A percentile compares a stretch with the other conserved stretches of the same genome.
phyloP scores from a whole-genome alignment of 2,888 invertebrate species.

The Carterocephalus palaemon region DNA sequence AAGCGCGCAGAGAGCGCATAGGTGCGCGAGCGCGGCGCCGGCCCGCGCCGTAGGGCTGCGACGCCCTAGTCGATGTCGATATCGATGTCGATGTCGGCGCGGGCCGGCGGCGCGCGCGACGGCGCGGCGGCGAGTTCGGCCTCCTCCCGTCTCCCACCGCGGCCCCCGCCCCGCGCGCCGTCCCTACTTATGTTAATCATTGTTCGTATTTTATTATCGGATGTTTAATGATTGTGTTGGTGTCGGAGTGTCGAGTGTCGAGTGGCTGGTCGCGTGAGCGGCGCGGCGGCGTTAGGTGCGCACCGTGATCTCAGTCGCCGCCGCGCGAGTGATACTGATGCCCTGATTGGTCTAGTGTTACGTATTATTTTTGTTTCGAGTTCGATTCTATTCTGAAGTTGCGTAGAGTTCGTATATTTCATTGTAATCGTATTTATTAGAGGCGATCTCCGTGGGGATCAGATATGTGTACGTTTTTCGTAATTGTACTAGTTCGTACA shows the following conservation, averaged over 20 bases:
- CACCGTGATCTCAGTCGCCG: conserved; percentile 70
- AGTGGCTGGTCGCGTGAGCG: conserved; percentile 49
- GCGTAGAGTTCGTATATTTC: conserved; percentile 70
- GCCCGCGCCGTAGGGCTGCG: conserved; percentile 39
- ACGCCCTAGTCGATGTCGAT: conserved; percentile 40
- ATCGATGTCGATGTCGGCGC: conserved; percentile 28
- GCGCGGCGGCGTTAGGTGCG: conserved; percentile 61
- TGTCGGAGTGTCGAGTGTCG: conserved; percentile 43
- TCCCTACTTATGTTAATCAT: conserved; percentile 57
- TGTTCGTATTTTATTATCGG: conserved; percentile 58
- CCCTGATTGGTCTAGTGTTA: conserved; percentile 71
- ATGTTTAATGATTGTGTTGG: conserved; percentile 47
- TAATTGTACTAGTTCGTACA: conserved; percentile 78
- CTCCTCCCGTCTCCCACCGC: conserved; percentile 49
- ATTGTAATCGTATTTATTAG: conserved; percentile 74
- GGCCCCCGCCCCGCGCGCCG: conserved; percentile 56
- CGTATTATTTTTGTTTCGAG: conserved; percentile 74
- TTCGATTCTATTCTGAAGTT: conserved; percentile 75
- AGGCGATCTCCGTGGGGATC: conserved; percentile 59
- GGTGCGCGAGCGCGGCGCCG: conserved; percentile 36
- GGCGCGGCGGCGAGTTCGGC: conserved; percentile 49
- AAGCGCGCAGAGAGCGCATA: conserved; percentile 54
- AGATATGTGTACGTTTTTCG: conserved; percentile 70
- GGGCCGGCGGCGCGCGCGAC: conserved; percentile 34
- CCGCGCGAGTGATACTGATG: conserved; percentile 71